phyloP scores from a whole-genome alignment of 2,888 invertebrate species.

The Drosophila anomelani region DNA sequence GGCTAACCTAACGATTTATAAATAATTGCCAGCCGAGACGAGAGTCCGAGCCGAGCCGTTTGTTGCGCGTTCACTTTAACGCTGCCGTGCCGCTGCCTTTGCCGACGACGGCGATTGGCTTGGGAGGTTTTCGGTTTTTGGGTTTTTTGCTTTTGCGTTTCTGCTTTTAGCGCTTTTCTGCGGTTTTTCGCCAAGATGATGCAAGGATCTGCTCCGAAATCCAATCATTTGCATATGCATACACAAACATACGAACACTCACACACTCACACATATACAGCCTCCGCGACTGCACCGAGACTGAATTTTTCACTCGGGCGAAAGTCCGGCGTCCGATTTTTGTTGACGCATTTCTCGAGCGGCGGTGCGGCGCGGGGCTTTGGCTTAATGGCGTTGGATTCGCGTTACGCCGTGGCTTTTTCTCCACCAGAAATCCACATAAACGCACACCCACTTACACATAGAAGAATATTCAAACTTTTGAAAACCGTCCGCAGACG shows the following conservation, averaged over 20 bases:
- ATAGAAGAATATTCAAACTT: constrained; percentile 81
- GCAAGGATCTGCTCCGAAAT: constrained; percentile 66
- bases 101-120: constrained; percentile 77
- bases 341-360: constrained; percentile 36
- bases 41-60: constrained; percentile 25
- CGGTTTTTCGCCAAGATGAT: constrained; percentile 68
- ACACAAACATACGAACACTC: constrained; percentile 40
- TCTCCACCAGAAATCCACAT: constrained; percentile 60
- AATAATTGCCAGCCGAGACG: constrained; percentile 44
- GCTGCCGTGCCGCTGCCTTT: constrained; percentile 39
- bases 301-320: constrained; percentile 52
- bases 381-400: constrained; percentile 15
- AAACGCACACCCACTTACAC: constrained; percentile 75
- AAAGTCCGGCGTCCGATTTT: constrained; percentile 57
- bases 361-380: constrained; percentile 24
- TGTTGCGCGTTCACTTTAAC: constrained; percentile 41
- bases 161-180: constrained; percentile 50
- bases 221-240: constrained; percentile 69
- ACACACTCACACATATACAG: constrained; percentile 34
- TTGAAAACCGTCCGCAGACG: constrained; percentile 78
- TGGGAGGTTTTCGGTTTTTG: constrained; percentile 54
- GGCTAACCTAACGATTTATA: constrained; percentile 38
- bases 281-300: constrained; percentile 43
- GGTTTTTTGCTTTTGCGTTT: constrained; percentile 53
- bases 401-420: constrained; percentile 39